phyloP scores from a whole-genome alignment of 2,797 vertebrate species.

The Anisognathus igniventris region DNA sequence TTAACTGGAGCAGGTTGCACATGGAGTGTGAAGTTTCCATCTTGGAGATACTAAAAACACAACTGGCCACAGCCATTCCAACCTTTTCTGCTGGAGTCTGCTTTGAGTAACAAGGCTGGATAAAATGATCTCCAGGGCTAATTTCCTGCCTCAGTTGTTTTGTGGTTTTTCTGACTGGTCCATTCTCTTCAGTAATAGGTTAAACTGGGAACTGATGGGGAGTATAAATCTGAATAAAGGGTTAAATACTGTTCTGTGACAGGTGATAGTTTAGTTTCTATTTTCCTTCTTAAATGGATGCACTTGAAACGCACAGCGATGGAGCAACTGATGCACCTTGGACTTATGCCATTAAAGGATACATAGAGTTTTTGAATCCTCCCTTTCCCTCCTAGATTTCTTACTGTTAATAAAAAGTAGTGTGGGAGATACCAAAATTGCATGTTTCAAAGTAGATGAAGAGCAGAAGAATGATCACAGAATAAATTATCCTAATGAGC shows the following conservation, averaged over 20 bases:
- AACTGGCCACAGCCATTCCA: not conserved
- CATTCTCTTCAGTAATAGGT: not conserved
- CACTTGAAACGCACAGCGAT: not conserved
- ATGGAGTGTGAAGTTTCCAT: not conserved
- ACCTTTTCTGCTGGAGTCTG: not conserved
- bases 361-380: not conserved
- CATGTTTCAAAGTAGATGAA: not conserved
- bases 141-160: not conserved
- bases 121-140: not conserved
- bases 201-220: not conserved
- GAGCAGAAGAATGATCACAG: slow-evolving; percentile 36
- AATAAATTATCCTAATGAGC: slow-evolving; percentile 47
- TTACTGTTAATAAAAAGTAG: not conserved
- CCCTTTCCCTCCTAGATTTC: not conserved
- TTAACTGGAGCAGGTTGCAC: not conserved
- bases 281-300: not conserved
- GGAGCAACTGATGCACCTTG: not conserved
- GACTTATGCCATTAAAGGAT: not conserved
- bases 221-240: not conserved
- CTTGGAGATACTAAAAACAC: not conserved
- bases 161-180: not conserved
- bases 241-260: not conserved
- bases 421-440: slow-evolving; percentile 20
- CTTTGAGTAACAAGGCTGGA: not conserved
- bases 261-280: not conserved